phyloP scores from a whole-genome alignment of 2,797 vertebrate genomes.

The Poeciliopsis gracilis region DNA sequence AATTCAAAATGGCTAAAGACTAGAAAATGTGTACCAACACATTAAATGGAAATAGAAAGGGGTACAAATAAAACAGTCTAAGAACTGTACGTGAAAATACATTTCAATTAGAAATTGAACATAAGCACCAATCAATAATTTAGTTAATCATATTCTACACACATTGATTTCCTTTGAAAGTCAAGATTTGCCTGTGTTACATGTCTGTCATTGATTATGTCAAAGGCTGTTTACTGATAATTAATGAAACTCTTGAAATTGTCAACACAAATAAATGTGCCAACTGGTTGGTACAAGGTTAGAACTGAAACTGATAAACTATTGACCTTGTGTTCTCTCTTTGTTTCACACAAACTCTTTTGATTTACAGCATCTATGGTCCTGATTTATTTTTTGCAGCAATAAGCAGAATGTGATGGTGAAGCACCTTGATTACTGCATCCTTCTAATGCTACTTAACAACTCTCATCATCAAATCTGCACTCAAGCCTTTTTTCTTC shows the following conservation, averaged over 20 bases:
- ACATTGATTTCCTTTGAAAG: no score
- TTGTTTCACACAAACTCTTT: neutral
- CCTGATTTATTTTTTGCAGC: neutral
- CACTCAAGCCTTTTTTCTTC: neutral
- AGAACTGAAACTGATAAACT: neutral
- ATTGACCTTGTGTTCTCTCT: neutral
- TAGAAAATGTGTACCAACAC: neutral
- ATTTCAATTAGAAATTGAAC: neutral
- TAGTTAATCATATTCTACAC: neutral
- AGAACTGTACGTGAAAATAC: neutral
- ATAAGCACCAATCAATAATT: neutral
- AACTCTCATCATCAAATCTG: slow-evolving; percentile 1
- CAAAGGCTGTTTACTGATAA: neutral
- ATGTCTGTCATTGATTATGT: neutral
- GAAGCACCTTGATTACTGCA: slow-evolving; percentile 4
- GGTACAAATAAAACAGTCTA: neutral
- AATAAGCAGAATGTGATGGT: neutral
- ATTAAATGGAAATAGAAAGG: neutral
- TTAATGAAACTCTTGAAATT: neutral
- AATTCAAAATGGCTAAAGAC: neutral
- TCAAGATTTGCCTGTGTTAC: neutral
- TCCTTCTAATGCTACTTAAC: neutral
- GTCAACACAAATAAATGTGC: neutral
- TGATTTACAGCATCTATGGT: neutral
- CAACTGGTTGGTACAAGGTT: neutral